Evolutionary conservation across 2,113 vertebrate species (phyloP).

Genomic region (Gorsachius goisagi): DNA sequence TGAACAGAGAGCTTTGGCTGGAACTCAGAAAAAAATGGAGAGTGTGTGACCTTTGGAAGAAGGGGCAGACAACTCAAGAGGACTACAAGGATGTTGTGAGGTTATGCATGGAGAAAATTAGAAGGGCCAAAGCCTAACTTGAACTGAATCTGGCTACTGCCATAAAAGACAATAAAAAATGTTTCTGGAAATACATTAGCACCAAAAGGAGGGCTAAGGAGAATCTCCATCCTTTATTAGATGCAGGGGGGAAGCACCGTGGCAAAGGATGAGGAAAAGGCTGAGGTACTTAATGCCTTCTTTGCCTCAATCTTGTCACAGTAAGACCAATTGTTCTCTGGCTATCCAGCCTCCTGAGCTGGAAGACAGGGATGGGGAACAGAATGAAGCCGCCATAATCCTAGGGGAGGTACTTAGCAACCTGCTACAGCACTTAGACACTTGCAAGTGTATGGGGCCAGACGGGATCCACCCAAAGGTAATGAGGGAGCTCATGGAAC

Average conservation of each 20-base stretch:
- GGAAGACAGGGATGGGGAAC: background rate
- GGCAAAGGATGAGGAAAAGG: background rate
- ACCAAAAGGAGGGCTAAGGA: background rate
- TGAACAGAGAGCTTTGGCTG: background rate
- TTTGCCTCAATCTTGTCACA: background rate
- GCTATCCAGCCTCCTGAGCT: background rate
- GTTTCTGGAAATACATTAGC: background rate
- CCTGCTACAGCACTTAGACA: background rate
- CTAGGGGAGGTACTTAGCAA: background rate
- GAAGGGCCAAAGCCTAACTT: background rate
- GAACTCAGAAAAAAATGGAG: background rate
- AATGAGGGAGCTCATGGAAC: background rate
- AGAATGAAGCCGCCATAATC: background rate
- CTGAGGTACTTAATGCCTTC: background rate
- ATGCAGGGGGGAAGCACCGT: background rate
- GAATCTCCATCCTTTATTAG: background rate
- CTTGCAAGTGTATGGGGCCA: background rate
- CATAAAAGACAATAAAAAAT: background rate
- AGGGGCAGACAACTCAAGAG: background rate
- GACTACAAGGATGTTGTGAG: background rate
- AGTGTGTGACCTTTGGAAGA: background rate
- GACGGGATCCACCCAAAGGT: background rate
- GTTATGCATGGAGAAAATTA: background rate
- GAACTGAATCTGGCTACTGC: background rate
- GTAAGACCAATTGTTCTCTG: background rate